Evolutionary conservation across 2,888 invertebrate species (phyloP), one percentile per base, ranked within the genome.

Genomic region (Andrena camellia): DNA sequence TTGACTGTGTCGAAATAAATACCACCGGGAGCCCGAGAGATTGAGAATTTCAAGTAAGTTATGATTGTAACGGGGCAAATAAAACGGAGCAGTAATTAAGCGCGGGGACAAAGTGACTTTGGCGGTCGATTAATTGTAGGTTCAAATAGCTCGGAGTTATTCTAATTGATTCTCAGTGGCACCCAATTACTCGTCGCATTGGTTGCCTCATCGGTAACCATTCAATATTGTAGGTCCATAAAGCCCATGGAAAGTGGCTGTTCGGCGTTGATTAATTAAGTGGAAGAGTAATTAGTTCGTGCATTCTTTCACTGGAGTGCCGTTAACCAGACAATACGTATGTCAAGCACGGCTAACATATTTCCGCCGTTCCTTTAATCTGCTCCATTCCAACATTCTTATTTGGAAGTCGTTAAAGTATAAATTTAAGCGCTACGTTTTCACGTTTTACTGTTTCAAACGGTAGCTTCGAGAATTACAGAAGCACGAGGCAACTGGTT

Each of bases 81-180:
- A 80, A 74, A 67, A 63, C 29, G 35, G 70, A 35, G 33, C 50
- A 31, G 68, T 80, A 72, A 83, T 81, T 81, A 81, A 72, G 64
- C 52, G 20, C 7, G 4, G 31, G 13, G 33, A 42, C 71, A 75
- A 76, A 76, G 71, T 59, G 62, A 75, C 31, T 71, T 60, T 57
- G 64, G 59, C 31, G 75, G 42, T 68, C 75, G 75, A 76, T 83
- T 81, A 83, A 83, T 81, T 81, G 57, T 26, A 42, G 62, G 70
- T 81, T 68, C 67, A 42, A 82, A 68, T 42, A 64, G 50, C 67
- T 71, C 31, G 29, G 64, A 79, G 59, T 75, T 76, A 71, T 81
- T 68, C 82, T 83, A 83, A 83, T 81, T 81, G 81, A 76, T 72
- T 72, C 57, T 63, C 59, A 68, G 68, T 81, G 67, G 50, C 57